Evolutionary conservation across 2,113 vertebrate species (phyloP).

Genomic region (Actinemys pallida): DNA sequence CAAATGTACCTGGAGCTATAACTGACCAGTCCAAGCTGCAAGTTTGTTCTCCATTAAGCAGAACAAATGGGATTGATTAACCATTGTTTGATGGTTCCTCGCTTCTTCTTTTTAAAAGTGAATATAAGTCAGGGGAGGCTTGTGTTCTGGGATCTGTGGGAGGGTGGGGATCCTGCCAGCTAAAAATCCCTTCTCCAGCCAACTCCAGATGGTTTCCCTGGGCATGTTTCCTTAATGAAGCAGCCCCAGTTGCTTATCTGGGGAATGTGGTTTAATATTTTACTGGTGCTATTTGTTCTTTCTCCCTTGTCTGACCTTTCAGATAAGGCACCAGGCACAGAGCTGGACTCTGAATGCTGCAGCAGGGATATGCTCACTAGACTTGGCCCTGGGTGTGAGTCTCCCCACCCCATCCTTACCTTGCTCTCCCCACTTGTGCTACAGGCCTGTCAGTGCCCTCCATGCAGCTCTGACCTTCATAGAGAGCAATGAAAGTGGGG

Average conservation of each 20-base stretch:
- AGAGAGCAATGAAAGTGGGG: background rate
- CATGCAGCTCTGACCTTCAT: background rate
- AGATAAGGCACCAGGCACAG: background rate
- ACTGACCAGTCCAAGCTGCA: background rate
- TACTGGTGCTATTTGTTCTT: background rate
- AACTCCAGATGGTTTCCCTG: background rate
- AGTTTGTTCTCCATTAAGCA: background rate
- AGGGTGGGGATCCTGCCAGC: background rate
- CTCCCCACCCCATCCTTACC: fast-evolving
- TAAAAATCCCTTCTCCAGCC: background rate
- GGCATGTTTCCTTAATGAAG: constrained; percentile 2
- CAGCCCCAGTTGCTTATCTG: background rate
- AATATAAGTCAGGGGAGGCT: background rate
- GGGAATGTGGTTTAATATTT: background rate
- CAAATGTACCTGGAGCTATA: background rate
- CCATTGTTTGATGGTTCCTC: background rate
- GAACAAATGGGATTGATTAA: background rate
- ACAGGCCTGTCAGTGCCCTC: background rate
- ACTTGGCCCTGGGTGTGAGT: background rate
- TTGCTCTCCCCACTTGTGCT: background rate
- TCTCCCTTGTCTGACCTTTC: background rate
- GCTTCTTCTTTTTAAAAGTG: background rate
- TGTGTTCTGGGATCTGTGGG: background rate
- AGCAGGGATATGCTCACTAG: background rate
- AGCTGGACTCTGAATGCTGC: background rate